Base-by-base conservation (phyloP, 2,888 invertebrate genomes). In the Hydrotaea cyrtoneurina region DNA sequence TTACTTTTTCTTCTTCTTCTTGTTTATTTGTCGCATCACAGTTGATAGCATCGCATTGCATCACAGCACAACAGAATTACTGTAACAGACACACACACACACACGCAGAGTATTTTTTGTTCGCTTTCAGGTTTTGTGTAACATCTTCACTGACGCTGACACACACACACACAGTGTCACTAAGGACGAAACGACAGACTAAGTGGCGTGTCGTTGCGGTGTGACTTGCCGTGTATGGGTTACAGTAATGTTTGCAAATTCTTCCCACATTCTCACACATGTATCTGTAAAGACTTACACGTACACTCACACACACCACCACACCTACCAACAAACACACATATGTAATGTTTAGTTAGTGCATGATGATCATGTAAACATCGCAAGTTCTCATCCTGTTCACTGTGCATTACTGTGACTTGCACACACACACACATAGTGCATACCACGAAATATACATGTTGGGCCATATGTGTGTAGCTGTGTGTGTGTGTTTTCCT, bases 11-110 rank as follows among this genome's bases (percentile, higher is more conserved):
- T 31, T 4, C 31, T 31, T 2, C 31, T 4, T 7, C 7, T 31
- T 31, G 31, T 31, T 31, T n/a, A 7, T n/a, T 7, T 62, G 62
- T 62, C 31, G 62, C 62, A 26, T 8, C 8, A 17, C 62, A 31
- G 62, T 62, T 62, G 62, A 62, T 62, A 62, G 31, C 36, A 62
- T 62, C 21, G 15, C 31, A 23, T 59, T 59, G 57, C 21, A 57
- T 21, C 21, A 21, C 57, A 5, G 5, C 62, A 31, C 31, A 13
- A 50, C 59, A n/a, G 50, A 23, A 59, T 11, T 26, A 13, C 50
- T 50, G 50, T n/a, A 50, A 13, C 5, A 50, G 1, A 57, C 15
- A 21, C 55, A 57, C 55, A 57, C 55, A 21, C 55, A 5, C 19
- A 57, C 55, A 57, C 21, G 13, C 21, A 57, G 31, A 31, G 31